Conservation (phyloP, 1,140 invertebrate species). For the Hormaphis cornu region DNA sequence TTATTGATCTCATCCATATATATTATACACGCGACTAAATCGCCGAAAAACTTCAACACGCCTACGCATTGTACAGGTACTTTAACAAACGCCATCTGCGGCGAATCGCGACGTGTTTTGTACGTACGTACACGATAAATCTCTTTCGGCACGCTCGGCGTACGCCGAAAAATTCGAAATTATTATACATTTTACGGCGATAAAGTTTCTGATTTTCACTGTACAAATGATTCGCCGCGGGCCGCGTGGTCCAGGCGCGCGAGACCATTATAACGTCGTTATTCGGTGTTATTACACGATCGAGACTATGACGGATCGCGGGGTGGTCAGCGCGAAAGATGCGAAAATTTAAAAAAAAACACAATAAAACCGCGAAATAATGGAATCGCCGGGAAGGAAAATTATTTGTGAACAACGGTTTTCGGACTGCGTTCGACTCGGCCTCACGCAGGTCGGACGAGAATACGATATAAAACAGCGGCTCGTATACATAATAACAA, state of each 20-base stretch:
- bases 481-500: neutral
- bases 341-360: neutral
- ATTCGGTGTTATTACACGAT: neutral
- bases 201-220: slow-evolving; percentile 27
- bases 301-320: neutral
- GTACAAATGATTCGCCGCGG: slow-evolving; percentile 16
- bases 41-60: neutral
- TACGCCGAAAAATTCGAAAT: slow-evolving; percentile 17
- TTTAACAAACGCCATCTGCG: slow-evolving; percentile 20
- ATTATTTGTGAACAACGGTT: no score
- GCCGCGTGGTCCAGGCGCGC: neutral
- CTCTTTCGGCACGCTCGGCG: neutral
- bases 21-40: neutral
- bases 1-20: no score
- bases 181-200: neutral
- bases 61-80: no score
- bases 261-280: neutral
- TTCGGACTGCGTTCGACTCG: no score
- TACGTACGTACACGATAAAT: no score
- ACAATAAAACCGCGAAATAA: no score
- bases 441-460: no score
- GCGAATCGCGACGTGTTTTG: no score
- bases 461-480: no score
- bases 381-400: slow-evolving; percentile 6
- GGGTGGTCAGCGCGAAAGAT: slow-evolving; percentile 13